Evolutionary conservation across 2,113 vertebrate genomes (phyloP).

Genomic region (Mustelus asterias): DNA sequence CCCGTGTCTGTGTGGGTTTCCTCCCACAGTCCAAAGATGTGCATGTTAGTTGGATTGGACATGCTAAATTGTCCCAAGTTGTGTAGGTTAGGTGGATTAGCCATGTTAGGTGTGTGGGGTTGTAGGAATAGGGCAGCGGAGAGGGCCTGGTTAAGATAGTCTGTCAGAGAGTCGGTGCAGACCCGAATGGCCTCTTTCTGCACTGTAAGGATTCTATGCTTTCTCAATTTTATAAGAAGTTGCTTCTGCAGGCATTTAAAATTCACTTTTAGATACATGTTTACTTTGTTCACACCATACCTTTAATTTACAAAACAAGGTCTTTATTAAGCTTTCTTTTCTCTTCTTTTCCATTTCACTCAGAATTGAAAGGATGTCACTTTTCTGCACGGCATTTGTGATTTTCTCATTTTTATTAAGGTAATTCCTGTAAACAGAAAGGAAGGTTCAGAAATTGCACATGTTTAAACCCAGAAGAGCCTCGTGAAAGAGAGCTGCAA

Average conservation of each 20-base stretch:
- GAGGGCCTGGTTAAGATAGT: too few relatives aligned
- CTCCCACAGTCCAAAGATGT: too few relatives aligned
- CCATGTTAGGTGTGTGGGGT: too few relatives aligned
- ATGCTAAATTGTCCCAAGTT: too few relatives aligned
- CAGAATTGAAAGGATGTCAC: conserved; percentile 49
- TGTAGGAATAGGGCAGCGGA: too few relatives aligned
- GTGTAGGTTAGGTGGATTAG: too few relatives aligned
- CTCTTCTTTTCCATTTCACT: conserved; percentile 54
- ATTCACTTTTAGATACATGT: neutral
- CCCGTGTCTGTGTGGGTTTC: too few relatives aligned
- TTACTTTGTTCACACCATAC: conserved; percentile 48
- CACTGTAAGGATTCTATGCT: too few relatives aligned
- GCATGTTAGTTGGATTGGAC: too few relatives aligned
- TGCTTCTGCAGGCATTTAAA: neutral
- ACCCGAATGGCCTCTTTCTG: too few relatives aligned
- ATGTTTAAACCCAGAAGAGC: neutral
- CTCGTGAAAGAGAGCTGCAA: neutral
- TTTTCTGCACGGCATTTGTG: conserved; percentile 44
- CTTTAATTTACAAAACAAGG: conserved; percentile 61
- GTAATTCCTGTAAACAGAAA: conserved; percentile 53
- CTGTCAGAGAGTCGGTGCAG: too few relatives aligned
- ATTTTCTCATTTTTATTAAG: conserved; percentile 40
- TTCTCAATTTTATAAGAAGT: neutral
- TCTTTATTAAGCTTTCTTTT: conserved; percentile 55
- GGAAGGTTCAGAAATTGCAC: neutral